phyloP scores from a whole-genome alignment of 1,140 invertebrate genomes.

The Bilobella aurantiaca region DNA sequence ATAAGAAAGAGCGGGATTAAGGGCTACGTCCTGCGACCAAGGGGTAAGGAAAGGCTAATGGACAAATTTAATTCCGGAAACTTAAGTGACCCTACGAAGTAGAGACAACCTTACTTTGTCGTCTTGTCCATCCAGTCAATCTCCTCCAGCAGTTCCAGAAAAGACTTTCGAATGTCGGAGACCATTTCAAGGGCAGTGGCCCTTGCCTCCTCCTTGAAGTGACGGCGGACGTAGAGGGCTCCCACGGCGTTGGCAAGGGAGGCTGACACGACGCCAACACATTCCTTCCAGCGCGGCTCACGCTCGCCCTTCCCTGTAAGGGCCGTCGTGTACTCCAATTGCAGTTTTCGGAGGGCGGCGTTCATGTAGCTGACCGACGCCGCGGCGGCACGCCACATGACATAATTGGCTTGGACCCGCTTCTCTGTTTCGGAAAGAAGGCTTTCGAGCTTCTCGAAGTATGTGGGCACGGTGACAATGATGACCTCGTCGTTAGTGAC shows the following conservation, averaged over 20 bases:
- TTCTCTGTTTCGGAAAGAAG: constrained; percentile 49
- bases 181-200: constrained; percentile 70
- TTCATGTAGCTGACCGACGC: constrained; percentile 64
- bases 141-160: constrained; percentile 52
- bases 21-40: too few relatives aligned
- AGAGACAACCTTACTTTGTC: constrained; percentile 46
- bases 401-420: constrained; percentile 62
- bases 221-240: constrained; percentile 61
- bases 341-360: constrained; percentile 57
- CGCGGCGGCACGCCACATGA: constrained; percentile 66
- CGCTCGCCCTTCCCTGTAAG: constrained; percentile 62
- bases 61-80: too few relatives aligned
- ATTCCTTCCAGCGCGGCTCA: constrained; percentile 76
- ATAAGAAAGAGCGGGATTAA: not conserved
- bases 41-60: too few relatives aligned
- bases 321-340: constrained; percentile 59
- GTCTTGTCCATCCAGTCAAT: constrained; percentile 81
- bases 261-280: constrained; percentile 57
- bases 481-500: constrained; percentile 61
- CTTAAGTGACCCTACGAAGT: too few relatives aligned
- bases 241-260: constrained; percentile 66
- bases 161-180: constrained; percentile 57
- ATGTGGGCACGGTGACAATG: constrained; percentile 68
- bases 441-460: constrained; percentile 55
- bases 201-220: constrained; percentile 61